Base-by-base conservation (phyloP, 2,888 invertebrate species). In the Drosophila incognita region DNA sequence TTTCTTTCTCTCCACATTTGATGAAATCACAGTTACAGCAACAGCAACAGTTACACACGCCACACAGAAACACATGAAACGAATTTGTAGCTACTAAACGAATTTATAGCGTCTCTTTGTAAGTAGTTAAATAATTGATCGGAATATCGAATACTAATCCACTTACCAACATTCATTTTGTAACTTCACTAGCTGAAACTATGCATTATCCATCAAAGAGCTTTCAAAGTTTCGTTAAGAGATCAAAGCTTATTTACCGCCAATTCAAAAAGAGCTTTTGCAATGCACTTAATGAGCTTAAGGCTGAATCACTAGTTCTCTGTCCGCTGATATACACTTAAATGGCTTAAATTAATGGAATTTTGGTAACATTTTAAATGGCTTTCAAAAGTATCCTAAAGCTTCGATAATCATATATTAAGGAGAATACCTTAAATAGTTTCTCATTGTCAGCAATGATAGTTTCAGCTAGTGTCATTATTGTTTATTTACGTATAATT, bases 31-130 rank as follows among this genome's bases (percentile, higher is more conserved):
- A 62, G 53, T 54, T 36, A 56, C 53, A 70, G 49, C 42, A n/a
- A 56, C 53, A 70, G 49, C 42, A n/a, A 49, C 72, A 48, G 13
- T 53, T 8, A 68, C 56, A 68, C 68, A 68, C 56, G 54, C 54
- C 27, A 38, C 56, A 56, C 56, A 56, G 56, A 56, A 27, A 38
- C 38, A 56, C 54, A 27, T 27, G 18, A 56, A 29, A 24, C 38
- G 24, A 57, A 18, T 46, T 42, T 53, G 56, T 68, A 68, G 61
- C 38, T 61, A 18, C 11, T 18, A 54, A 31, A 35, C 63, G 46
- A 52, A n/a, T 48, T 65, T 65, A 48, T 46, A 46, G 24, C 46
- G 24, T 46, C 24, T 46, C 15, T 31, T 42, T 42, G 40, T 42
- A 42, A 42, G 57, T 57, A 57, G 57, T 21, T 31, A 31, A 31